Percentiles rank a stretch among this genome's conserved stretches.
Evolutionary conservation across 2,888 invertebrate species (phyloP).

Genomic region (Heteropelma amictum): DNA sequence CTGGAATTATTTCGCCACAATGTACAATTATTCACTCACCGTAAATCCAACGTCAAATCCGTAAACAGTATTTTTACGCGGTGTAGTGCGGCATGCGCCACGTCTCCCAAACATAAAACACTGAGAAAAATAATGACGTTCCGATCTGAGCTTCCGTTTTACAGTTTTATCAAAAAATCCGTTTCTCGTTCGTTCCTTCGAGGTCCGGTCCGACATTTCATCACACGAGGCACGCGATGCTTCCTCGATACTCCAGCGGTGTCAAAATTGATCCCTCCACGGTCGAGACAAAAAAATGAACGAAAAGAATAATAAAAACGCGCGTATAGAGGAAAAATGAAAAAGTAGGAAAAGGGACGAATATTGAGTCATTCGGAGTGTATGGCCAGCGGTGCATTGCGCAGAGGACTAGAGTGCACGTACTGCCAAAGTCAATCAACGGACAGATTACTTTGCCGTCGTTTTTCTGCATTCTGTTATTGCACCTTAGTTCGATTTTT

Average conservation of each 20-base stretch:
- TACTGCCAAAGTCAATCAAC: constrained; percentile 36
- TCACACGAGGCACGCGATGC: not conserved
- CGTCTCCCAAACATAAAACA: not conserved
- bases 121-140: not conserved
- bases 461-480: constrained; percentile 38
- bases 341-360: constrained; percentile 30
- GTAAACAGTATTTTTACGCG: no score
- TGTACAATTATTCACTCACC: no score
- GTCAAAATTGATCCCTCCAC: constrained; percentile 15
- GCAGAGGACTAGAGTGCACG: constrained; percentile 5
- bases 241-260: not conserved
- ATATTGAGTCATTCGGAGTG: constrained; percentile 24
- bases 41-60: no score
- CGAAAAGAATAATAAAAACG: constrained; percentile 1
- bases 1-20: no score
- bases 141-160: not conserved
- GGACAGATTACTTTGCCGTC: constrained; percentile 36
- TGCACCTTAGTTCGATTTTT: constrained; percentile 34
- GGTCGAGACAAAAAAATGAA: constrained; percentile 6
- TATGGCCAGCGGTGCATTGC: not conserved
- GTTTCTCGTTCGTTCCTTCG: not conserved
- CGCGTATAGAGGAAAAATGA: constrained; percentile 2
- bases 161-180: not conserved
- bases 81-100: no score
- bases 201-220: not conserved